Percentiles rank a stretch among this genome's conserved stretches.
Conservation (phyloP, 1,140 invertebrate genomes). For the Sycobia sp. region DNA sequence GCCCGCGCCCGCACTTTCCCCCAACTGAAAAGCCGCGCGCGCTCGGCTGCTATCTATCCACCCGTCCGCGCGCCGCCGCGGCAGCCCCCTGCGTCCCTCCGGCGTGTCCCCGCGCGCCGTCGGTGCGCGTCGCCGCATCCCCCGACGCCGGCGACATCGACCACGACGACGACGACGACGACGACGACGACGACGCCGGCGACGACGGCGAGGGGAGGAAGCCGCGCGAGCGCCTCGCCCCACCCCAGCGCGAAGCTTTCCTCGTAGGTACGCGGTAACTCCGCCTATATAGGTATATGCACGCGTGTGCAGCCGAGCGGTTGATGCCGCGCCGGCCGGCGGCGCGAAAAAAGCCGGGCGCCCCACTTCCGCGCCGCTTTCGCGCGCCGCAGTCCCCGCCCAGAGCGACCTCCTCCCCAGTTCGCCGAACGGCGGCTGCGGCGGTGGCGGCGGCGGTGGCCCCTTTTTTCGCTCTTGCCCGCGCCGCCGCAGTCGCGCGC, state of each 20-base stretch:
- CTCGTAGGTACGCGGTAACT: no score
- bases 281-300: no score
- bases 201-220: no score
- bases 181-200: neutral
- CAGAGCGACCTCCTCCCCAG: neutral
- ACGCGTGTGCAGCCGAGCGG: no score
- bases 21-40: neutral
- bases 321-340: no score
- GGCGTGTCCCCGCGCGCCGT: constrained; percentile 26
- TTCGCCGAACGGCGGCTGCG: neutral
- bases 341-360: no score
- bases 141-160: neutral
- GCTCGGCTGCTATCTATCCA: neutral
- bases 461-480: no score
- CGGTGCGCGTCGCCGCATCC: neutral
- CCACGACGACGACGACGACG: neutral
- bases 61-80: constrained; percentile 24
- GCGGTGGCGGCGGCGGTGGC: neutral
- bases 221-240: no score
- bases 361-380: neutral
- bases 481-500: no score
- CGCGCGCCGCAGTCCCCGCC: no score
- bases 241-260: no score
- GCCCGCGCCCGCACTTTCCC: no score
- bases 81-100: constrained; percentile 14